A percentile compares a stretch with the other conserved stretches of the same genome.
Evolutionary conservation across 1,140 invertebrate species (phyloP).

Genomic region (Trialeurodes vaporariorum): DNA sequence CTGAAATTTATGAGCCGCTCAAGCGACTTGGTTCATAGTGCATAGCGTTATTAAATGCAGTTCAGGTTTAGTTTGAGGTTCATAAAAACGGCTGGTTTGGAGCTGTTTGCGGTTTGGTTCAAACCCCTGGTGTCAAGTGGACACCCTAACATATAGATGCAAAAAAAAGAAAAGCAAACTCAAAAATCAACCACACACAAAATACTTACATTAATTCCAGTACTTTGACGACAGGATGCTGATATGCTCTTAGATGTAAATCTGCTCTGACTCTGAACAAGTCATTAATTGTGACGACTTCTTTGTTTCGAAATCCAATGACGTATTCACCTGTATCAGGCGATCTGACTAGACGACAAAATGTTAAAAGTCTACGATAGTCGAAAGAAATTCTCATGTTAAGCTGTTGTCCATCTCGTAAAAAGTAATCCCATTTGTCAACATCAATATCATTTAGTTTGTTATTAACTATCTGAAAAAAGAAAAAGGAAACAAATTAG

Average conservation of each 20-base stretch:
- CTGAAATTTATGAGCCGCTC: too few relatives aligned
- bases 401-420: slow-evolving; percentile 39
- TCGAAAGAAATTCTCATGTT: slow-evolving; percentile 23
- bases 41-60: too few relatives aligned
- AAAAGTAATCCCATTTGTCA: slow-evolving; percentile 59
- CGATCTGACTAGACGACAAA: slow-evolving; percentile 16
- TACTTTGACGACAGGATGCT: slow-evolving; percentile 22
- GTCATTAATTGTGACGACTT: slow-evolving; percentile 20
- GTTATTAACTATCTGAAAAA: slow-evolving; percentile 49
- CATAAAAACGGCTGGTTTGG: not conserved
- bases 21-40: too few relatives aligned
- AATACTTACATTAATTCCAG: slow-evolving; percentile 25
- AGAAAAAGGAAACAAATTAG: too few relatives aligned
- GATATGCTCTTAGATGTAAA: slow-evolving; percentile 24
- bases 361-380: slow-evolving; percentile 21
- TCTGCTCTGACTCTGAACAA: slow-evolving; percentile 24
- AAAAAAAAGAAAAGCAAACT: not conserved
- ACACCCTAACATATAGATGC: too few relatives aligned
- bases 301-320: slow-evolving; percentile 24
- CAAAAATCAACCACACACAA: not conserved
- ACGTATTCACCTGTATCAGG: slow-evolving; percentile 7
- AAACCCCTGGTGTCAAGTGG: not conserved
- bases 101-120: not conserved
- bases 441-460: slow-evolving; percentile 51
- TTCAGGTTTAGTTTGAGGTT: too few relatives aligned